phyloP scores from a whole-genome alignment of 2,888 invertebrate species.

The Dynastes tityus region DNA sequence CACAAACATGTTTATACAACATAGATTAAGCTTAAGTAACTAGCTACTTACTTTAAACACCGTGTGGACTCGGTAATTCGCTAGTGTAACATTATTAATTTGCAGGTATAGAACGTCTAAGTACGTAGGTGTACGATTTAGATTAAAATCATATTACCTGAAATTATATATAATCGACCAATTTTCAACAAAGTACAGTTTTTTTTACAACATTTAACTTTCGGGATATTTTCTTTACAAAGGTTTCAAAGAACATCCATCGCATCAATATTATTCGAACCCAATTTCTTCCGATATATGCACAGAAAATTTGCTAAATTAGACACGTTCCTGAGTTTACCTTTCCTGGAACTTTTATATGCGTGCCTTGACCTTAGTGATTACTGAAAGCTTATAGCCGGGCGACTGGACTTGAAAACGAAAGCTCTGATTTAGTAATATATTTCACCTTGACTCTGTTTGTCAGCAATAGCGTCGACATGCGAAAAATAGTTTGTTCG shows the following conservation, averaged over 20 bases:
- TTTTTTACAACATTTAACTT: neutral
- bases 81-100: no score
- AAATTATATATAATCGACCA: neutral
- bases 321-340: constrained; percentile 5
- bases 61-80: no score
- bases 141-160: neutral
- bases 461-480: constrained; percentile 18
- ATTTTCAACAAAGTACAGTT: neutral
- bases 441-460: constrained; percentile 25
- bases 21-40: no score
- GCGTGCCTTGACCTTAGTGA: constrained; percentile 23
- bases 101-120: no score
- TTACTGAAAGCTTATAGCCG: constrained; percentile 9
- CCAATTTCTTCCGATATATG: neutral
- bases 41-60: no score
- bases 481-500: constrained; percentile 18
- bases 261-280: no score
- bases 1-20: no score
- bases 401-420: constrained; percentile 17
- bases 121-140: no score
- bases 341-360: constrained; percentile 1
- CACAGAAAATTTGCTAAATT: neutral
- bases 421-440: constrained; percentile 27
- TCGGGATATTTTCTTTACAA: neutral
- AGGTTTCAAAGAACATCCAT: neutral